These are phyloP conservation scores for Zalophus californianus DNA, from an alignment of 2,797 vertebrate species.

Conservation along the genomic window DNA sequence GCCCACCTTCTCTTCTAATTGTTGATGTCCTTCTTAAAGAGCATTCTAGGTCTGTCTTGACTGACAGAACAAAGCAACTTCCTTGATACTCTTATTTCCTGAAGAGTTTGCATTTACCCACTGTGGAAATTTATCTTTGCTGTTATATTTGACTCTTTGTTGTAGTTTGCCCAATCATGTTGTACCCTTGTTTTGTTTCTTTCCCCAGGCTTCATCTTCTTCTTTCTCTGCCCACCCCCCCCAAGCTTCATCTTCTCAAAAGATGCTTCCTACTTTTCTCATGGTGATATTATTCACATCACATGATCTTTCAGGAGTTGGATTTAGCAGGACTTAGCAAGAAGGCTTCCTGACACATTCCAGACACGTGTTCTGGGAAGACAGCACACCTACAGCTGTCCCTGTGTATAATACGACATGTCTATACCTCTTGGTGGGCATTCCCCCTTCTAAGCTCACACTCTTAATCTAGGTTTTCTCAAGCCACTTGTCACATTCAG, in stretches of 20 bases:
- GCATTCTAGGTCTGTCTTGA: not conserved
- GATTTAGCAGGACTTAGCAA: conserved; percentile 13
- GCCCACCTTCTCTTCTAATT: not conserved
- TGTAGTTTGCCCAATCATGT: not conserved
- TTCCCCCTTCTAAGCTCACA: not conserved
- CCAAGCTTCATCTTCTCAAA: not conserved
- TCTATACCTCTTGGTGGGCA: not conserved
- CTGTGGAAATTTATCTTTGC: not conserved
- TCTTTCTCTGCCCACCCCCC: too few species aligned
- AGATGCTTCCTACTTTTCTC: not conserved
- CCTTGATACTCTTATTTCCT: not conserved
- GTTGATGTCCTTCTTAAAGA: conserved; percentile 10
- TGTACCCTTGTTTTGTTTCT: conserved; percentile 2
- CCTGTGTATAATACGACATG: not conserved
- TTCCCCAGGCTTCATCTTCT: not conserved
- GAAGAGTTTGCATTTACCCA: not conserved
- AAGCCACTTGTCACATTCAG: not conserved
- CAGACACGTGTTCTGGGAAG: not conserved
- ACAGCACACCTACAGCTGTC: not conserved
- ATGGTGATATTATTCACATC: not conserved
- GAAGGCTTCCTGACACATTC: not conserved
- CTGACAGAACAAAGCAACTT: not conserved
- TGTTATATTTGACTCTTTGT: not conserved
- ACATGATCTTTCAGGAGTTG: not conserved
- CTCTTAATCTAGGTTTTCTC: conserved; percentile 23